Evolutionary conservation across 1,140 invertebrate species (phyloP), one percentile per base, ranked within the genome.

Genomic region (Danaus plexippus): DNA sequence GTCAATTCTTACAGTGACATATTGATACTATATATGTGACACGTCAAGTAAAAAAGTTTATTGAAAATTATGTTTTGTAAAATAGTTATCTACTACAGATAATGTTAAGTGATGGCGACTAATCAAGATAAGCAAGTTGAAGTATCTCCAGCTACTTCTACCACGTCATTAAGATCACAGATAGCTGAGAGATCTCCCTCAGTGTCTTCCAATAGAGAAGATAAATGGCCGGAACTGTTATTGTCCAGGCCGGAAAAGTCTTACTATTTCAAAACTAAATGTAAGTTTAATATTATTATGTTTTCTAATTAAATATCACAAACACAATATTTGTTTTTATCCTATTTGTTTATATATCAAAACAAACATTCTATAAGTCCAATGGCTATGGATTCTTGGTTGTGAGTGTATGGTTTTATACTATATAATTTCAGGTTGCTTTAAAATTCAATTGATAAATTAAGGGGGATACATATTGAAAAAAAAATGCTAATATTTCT

Each of bases 221-320:
- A 85, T 58, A 84, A 77, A 80, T 86, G 82, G 83, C 83, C 83
- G 65, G 83, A 86, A 70, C 70, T 86, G 47, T 70, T 86, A 57
- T 54, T 86, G 62, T 82, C 80, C 22, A 73, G 67, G 59, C 82
- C 82, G 7, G 71, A 84, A 44, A 82, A 78, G 54, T 82, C 82
- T 1, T 83, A 77, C 52, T 84, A 70, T 63, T 84, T 73, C 62
- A 78, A 63, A 58, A 67, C 75, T 48, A 84, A 81, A 69, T 65
- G 82, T 84, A 76, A 84, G n/a, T n/a, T n/a, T n/a, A n/a, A n/a
- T n/a, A n/a, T n/a, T 9, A 18, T 46, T 46, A 44, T 52, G n/a
- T 51, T 51, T n/a, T 32, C 22, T 6, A 32, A 32, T 32, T 32
- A 32, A 32, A 32, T 32, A 32, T 32, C 22, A 32, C 22, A 32